Percentiles rank a stretch among this genome's conserved stretches.
Evolutionary conservation across 2,113 vertebrate species (phyloP).

Genomic region (Chitala chitala): DNA sequence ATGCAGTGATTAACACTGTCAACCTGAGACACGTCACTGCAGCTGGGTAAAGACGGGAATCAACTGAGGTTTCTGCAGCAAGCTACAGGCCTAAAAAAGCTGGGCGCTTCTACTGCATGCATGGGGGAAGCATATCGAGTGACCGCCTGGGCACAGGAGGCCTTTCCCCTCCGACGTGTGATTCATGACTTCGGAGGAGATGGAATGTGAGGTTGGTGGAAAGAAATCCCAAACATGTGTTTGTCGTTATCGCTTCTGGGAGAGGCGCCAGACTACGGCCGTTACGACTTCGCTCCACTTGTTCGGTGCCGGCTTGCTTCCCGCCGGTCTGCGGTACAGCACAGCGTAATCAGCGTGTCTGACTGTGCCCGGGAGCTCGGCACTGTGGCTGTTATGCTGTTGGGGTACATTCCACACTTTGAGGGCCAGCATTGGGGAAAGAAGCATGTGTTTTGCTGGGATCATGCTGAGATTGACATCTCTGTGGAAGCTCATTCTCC

Average conservation of each 20-base stretch:
- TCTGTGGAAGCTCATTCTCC: too few species aligned
- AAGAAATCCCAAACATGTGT: constrained; percentile 58
- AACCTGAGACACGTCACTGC: too few species aligned
- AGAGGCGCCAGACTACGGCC: constrained; percentile 38
- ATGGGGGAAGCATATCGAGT: neutral
- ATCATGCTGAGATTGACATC: too few species aligned
- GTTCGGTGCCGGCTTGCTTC: neutral
- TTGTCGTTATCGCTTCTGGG: constrained; percentile 53
- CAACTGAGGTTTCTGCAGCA: too few species aligned
- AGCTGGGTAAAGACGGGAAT: too few species aligned
- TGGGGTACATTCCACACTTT: too few species aligned
- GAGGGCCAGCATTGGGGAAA: too few species aligned
- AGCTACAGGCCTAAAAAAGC: neutral
- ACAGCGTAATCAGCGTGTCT: neutral
- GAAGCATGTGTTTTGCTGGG: too few species aligned
- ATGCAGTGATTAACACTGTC: too few species aligned
- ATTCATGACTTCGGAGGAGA: constrained; percentile 22
- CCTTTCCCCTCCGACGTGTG: neutral
- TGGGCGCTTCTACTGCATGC: neutral
- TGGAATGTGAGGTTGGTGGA: constrained; percentile 31
- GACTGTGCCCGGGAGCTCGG: neutral
- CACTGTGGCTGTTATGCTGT: too few species aligned
- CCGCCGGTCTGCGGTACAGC: neutral
- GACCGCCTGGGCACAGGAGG: neutral
- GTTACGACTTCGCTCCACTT: neutral